Evolutionary conservation across 1,140 invertebrate species (phyloP), one percentile per base, ranked within the genome.

Genomic region (Zophobas atratus): DNA sequence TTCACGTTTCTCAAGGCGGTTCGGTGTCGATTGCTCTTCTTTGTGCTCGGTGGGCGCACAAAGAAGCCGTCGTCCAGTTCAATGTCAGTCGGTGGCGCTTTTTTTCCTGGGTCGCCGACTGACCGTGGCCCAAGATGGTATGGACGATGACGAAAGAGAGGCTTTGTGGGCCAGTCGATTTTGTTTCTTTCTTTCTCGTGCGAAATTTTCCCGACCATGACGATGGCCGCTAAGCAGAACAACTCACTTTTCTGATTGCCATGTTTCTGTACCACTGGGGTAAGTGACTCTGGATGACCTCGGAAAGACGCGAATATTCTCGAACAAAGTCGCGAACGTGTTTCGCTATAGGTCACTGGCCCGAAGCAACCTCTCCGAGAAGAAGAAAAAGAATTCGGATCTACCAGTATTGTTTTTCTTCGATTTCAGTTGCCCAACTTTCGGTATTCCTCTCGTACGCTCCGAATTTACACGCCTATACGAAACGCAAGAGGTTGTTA

Each of bases 51-150:
- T 77, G 76, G 76, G 63, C 63, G 73, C 57, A 36, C 53, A 33
- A 67, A 78, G 81, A 67, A 67, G 60, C 60, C 60, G 39, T 67
- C 60, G 60, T 67, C 60, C 60, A 84, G 84, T 85, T 84, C 82
- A 84, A 85, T 85, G 83, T 82, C 82, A 82, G 78, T 79, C 79
- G 78, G 63, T 80, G 77, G 78, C 79, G 78, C 76, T 76, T 82
- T 82, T 84, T 81, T 84, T 83, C 81, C 82, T 82, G 84, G 84
- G 84, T 85, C 84, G 82, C 80, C 84, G 84, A 83, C 83, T 85
- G 84, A 82, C 84, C 84, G 79, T 85, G 84, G 84, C 84, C 84
- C 55, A n/a, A 71, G 46, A 72, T 51, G 49, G 57, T 34, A 57
- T 35, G 20, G 34, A 34, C 20, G 76, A 74, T 75, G 51, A 67